phyloP scores from a whole-genome alignment of 2,888 invertebrate genomes.

The Diloba caeruleocephala region DNA sequence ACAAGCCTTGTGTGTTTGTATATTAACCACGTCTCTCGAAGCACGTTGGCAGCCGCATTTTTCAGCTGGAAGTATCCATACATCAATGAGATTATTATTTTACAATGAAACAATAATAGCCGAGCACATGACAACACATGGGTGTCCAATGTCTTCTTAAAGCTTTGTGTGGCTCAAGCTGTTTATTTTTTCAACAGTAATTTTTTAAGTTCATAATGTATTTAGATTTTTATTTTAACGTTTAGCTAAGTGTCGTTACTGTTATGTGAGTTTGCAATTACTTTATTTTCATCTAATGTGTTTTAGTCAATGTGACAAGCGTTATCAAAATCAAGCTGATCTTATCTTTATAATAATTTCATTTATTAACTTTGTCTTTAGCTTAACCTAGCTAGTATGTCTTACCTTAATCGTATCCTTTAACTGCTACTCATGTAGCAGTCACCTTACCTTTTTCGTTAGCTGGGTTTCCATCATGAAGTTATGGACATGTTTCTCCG shows the following conservation, averaged over 20 bases:
- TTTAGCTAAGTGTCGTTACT: constrained; percentile 49
- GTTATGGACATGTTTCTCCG: constrained; percentile 99
- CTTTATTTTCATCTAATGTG: constrained; percentile 32
- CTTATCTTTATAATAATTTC: constrained; percentile 31
- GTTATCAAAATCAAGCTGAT: constrained; percentile 38
- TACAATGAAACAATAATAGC: constrained; percentile 2
- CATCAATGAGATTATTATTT: constrained; percentile 28
- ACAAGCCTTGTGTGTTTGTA: constrained; percentile 99
- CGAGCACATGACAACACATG: constrained; percentile 46
- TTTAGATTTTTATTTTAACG: constrained; percentile 16
- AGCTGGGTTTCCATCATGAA: constrained; percentile 99
- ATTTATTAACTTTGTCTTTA: constrained; percentile 47
- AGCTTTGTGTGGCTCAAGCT: constrained; percentile 51
- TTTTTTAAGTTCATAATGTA: constrained; percentile 10
- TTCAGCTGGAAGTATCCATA: constrained; percentile 93
- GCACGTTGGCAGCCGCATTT: constrained; percentile 99
- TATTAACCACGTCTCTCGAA: constrained; percentile 99
- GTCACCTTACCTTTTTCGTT: constrained; percentile 97
- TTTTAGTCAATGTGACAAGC: constrained; percentile 49
- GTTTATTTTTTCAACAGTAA: constrained; percentile 14
- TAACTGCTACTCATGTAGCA: constrained; percentile 70
- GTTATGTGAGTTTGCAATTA: constrained; percentile 30
- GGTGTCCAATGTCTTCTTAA: constrained; percentile 45
- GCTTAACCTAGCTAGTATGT: constrained; percentile 61
- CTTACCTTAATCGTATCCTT: constrained; percentile 75